A percentile compares a stretch with the other conserved stretches of the same genome.
Conservation (phyloP, 30 jellyfish, hydroid and myxozoan genomes). For the Turritopsis dohrnii region DNA sequence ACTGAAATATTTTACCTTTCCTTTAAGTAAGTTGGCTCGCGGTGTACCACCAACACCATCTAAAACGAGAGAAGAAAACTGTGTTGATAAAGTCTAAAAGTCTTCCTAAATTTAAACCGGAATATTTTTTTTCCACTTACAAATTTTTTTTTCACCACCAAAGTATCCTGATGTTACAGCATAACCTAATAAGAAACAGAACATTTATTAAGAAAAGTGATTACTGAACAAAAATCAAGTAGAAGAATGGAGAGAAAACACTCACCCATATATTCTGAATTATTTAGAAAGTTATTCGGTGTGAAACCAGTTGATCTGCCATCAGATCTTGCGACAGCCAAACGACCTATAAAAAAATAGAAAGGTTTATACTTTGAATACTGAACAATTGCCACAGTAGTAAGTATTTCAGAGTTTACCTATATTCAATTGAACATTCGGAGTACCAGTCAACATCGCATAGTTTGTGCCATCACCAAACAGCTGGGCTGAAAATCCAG, state of each 20-base stretch:
- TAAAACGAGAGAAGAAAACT: conserved; percentile 7
- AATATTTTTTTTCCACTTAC: too few species aligned
- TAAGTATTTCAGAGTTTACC: conserved; percentile 10
- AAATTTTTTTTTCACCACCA: not conserved
- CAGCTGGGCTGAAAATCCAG: conserved; percentile 25
- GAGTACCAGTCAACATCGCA: conserved; percentile 19
- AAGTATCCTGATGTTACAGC: conserved; percentile 19
- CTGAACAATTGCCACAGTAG: not conserved
- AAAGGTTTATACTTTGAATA: not conserved
- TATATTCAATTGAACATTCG: conserved; percentile 20
- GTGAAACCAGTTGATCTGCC: conserved; percentile 12
- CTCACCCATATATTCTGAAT: conserved; percentile 30
- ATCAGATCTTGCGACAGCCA: conserved; percentile 18
- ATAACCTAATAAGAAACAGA: conserved; percentile 9
- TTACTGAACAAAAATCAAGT: not conserved
- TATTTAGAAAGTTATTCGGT: not conserved
- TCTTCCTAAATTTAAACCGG: too few species aligned
- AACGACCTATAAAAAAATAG: not conserved
- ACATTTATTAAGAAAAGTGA: too few species aligned
- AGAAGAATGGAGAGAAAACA: not conserved
- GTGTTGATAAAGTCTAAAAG: too few species aligned
- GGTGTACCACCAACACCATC: conserved; percentile 72
- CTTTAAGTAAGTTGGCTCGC: conserved; percentile 38
- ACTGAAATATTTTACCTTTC: conserved; percentile 50
- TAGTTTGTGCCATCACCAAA: not conserved